Percentiles rank a stretch among this genome's conserved stretches.
These are phyloP conservation scores for Heteromurus nitidus DNA, from an alignment of 2,888 invertebrate species.

Conservation along the genomic window DNA sequence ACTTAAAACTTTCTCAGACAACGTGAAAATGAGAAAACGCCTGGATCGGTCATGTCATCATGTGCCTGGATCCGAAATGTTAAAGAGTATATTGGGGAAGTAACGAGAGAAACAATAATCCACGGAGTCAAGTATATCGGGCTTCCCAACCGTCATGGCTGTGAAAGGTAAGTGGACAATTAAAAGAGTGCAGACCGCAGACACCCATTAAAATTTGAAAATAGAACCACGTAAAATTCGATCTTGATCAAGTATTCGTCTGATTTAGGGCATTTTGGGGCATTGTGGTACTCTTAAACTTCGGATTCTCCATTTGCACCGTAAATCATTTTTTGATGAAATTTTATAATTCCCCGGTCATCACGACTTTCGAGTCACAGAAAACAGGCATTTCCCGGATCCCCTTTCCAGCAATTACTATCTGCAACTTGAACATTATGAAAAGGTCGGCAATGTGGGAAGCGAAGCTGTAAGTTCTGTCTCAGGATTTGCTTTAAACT, in stretches of 20 bases:
- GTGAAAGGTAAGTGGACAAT: not conserved
- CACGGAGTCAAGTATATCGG: not conserved
- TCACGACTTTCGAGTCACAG: conserved; percentile 85
- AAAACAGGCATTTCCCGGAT: conserved; percentile 76
- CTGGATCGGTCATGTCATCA: no score
- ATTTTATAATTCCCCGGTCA: conserved; percentile 80
- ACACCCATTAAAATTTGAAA: not conserved
- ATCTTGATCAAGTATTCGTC: not conserved
- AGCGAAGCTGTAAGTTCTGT: no score
- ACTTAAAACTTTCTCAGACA: no score
- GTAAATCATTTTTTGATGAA: not conserved
- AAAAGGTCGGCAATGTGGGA: conserved; percentile 74
- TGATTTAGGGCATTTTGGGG: not conserved
- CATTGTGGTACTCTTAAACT: not conserved
- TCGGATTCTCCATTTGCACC: not conserved
- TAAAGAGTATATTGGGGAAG: not conserved
- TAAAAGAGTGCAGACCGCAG: no score
- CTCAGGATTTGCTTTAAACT: no score
- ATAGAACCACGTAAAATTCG: not conserved
- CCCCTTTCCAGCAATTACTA: conserved; percentile 78
- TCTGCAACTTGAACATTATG: conserved; percentile 87
- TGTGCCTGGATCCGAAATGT: not conserved
- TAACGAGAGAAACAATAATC: not conserved
- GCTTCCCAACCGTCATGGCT: not conserved
- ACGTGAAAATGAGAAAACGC: no score